Base-by-base conservation (phyloP, 2,113 vertebrate species). In the Neolamprologus caudopunctatus region DNA sequence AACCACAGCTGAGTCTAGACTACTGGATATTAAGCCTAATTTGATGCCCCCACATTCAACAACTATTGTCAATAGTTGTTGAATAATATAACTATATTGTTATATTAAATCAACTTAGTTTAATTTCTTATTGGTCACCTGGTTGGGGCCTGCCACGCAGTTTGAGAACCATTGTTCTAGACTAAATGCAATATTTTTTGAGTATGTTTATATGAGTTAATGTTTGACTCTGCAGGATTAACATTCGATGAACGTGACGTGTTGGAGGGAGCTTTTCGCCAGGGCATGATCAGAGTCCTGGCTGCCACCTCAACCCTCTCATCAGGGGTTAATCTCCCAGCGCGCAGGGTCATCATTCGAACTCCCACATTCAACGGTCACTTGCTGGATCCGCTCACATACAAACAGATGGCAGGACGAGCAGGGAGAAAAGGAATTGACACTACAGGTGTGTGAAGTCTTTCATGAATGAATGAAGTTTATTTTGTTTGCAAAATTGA, bases 361-460 rank as follows among this genome's bases (percentile, higher is more conserved):
- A 98, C 98, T 2, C 99, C 99, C 5, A 86, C 97, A 28, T 99
- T 99, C 73, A 97, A 97, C 7, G 97, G 98, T 58, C 97, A 71
- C 31, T 92, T 97, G 87, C 93, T 99, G 92, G 98, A 99, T 90
- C 94, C 98, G 19, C 97, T 98, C 80, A 97, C 98, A 19, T 99
- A 99, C 88, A 99, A 98, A 92, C 98, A 99, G 96, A 99, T 99
- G 99, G 95, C 97, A 87, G 99, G 98, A 35, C 97, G 99, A 91
- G 98, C 99, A 55, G 99, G 98, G 8, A 97, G 99, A 90, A 99
- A 99, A 95, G 98, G 98, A 85, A 97, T 99, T 3, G 98, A 99
- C 91, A 98, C 97, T 10, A 90, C 91, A 93, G 99, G 99, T 95
- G 84, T 19, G 68, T 5, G 55, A 7, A 11, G 5, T 28, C 9